Percentiles rank a stretch among this genome's conserved stretches.
Evolutionary conservation across 2,888 invertebrate genomes (phyloP).

Genomic region (Piscicola geometra): DNA sequence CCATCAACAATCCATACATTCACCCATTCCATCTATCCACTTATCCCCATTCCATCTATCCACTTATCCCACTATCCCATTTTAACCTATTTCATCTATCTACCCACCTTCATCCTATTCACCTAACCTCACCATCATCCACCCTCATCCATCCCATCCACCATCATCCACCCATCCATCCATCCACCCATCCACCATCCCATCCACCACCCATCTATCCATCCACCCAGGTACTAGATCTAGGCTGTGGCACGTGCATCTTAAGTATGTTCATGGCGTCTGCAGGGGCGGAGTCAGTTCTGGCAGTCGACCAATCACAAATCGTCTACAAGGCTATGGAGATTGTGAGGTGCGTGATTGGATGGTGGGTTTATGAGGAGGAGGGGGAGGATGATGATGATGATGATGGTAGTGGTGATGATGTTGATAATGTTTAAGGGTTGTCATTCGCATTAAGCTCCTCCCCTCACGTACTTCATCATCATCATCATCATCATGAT

Average conservation of each 20-base stretch:
- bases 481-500: slow-evolving; percentile 4
- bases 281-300: slow-evolving; percentile 54
- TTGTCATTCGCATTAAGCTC: too few relatives aligned
- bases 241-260: slow-evolving; percentile 63
- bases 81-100: too few relatives aligned
- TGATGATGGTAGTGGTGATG: background rate
- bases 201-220: background rate
- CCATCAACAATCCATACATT: too few relatives aligned
- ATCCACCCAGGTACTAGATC: background rate
- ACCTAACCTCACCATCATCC: background rate
- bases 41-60: slow-evolving; percentile 6
- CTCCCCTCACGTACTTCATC: slow-evolving; percentile 7
- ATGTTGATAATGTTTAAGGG: background rate
- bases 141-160: background rate
- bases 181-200: too few relatives aligned
- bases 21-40: slow-evolving; percentile 18
- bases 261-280: slow-evolving; percentile 68
- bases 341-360: slow-evolving; percentile 53
- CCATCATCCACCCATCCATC: background rate
- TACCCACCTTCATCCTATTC: too few relatives aligned
- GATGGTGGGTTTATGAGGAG: background rate
- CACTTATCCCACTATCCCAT: background rate
- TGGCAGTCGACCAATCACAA: slow-evolving; percentile 58
- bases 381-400: too few relatives aligned
- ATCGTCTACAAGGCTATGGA: slow-evolving; percentile 58